Percentiles rank a stretch among this genome's conserved stretches.
Conservation (phyloP, 2,797 vertebrate species). For the Melanotaenia maccullochi region DNA sequence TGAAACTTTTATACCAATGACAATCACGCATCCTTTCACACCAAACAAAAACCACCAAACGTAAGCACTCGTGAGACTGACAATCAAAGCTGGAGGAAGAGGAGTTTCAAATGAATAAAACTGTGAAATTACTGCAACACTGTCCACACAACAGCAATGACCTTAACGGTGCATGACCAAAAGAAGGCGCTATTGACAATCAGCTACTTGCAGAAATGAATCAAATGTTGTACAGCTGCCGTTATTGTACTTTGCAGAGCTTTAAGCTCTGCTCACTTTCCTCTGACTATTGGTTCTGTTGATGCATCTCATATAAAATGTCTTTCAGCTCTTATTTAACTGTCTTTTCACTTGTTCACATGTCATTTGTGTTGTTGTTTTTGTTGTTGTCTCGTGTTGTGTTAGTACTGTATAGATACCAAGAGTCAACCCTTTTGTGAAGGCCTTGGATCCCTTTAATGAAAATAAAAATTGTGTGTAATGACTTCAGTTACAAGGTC, state of each 20-base stretch:
- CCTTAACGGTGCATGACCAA: conserved; percentile 67
- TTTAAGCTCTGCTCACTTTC: conserved; percentile 58
- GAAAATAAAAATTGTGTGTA: conserved; percentile 75
- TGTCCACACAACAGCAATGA: conserved; percentile 41
- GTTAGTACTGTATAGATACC: conserved; percentile 76
- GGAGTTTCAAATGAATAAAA: conserved; percentile 20
- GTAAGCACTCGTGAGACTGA: conserved; percentile 44
- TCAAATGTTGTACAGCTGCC: conserved; percentile 59
- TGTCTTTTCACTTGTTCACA: conserved; percentile 75
- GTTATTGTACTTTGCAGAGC: conserved; percentile 55
- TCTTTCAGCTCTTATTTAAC: conserved; percentile 74
- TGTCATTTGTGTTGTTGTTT: conserved; percentile 75
- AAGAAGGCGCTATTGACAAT: conserved; percentile 69
- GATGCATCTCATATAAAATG: conserved; percentile 65
- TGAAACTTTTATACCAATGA: conserved; percentile 57
- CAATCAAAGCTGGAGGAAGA: conserved; percentile 63
- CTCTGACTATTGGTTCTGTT: conserved; percentile 59
- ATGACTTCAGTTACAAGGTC: conserved; percentile 22
- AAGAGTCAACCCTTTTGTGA: conserved; percentile 82
- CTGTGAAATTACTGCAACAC: conserved; percentile 56
- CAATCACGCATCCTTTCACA: conserved; percentile 63
- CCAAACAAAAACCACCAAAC: conserved; percentile 36
- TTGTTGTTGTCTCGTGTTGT: conserved; percentile 69
- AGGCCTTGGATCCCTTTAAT: conserved; percentile 84
- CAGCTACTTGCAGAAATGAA: conserved; percentile 51